phyloP scores from a whole-genome alignment of 1,140 invertebrate species.

The Aricia agestis region DNA sequence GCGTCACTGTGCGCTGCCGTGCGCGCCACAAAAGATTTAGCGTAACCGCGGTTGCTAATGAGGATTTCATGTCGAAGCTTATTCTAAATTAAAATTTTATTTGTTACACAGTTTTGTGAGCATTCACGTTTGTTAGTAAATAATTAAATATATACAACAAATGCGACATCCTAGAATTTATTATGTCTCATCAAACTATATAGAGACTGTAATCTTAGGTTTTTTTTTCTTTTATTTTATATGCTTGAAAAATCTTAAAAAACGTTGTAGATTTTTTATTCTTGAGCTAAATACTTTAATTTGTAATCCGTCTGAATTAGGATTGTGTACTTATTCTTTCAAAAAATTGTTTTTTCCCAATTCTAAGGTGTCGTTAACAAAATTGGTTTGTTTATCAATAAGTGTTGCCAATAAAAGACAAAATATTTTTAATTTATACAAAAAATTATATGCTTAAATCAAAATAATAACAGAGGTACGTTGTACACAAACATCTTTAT shows the following conservation, averaged over 20 bases:
- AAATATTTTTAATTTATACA: background rate
- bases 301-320: no score
- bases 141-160: no score
- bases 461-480: background rate
- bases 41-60: conserved; percentile 44
- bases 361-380: no score
- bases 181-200: background rate
- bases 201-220: no score
- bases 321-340: no score
- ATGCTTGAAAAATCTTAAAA: no score
- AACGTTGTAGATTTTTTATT: no score
- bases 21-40: conserved; percentile 46
- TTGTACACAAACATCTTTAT: background rate
- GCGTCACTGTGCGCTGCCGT: conserved; percentile 16
- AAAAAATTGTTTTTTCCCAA: no score
- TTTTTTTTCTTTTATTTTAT: no score
- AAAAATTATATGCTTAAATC: background rate
- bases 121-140: conserved; percentile 10
- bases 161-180: background rate
- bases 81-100: conserved; percentile 2
- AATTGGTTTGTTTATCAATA: no score
- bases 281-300: no score
- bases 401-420: no score
- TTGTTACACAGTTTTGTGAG: background rate
- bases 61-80: conserved; percentile 36